Percentiles rank a stretch among this genome's conserved stretches.
phyloP scores from a whole-genome alignment of 2,888 invertebrate species.

The Microplitis deprimator region DNA sequence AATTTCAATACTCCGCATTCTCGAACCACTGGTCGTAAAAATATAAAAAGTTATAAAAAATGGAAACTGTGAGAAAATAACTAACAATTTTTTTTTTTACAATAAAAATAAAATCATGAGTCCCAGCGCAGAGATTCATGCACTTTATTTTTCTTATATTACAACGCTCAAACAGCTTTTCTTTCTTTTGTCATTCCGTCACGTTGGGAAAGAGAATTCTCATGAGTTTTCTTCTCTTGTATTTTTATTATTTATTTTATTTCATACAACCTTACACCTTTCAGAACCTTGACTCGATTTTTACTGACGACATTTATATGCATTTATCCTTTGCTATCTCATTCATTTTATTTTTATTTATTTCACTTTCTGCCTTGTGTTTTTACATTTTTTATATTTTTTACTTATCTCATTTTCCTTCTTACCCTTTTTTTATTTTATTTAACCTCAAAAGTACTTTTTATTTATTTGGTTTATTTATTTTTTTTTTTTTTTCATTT shows the following conservation, averaged over 20 bases:
- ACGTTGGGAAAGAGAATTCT: background rate
- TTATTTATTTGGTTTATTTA: background rate
- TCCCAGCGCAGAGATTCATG: background rate
- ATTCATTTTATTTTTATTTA: background rate
- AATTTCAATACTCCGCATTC: conserved; percentile 44
- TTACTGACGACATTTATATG: background rate
- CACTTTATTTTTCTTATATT: background rate
- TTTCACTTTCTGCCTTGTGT: background rate
- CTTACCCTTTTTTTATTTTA: background rate
- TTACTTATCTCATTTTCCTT: background rate
- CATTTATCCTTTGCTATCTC: background rate
- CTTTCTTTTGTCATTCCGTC: background rate
- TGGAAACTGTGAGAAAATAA: background rate
- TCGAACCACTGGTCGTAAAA: conserved; percentile 5
- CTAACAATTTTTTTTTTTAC: background rate
- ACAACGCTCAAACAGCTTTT: background rate
- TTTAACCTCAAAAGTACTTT: background rate
- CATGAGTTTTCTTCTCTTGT: background rate
- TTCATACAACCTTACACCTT: conserved; percentile 1
- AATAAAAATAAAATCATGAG: background rate
- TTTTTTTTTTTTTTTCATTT: conserved; percentile 4
- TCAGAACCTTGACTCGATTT: conserved; percentile 1
- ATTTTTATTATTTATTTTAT: conserved; percentile 6
- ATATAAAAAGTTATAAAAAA: background rate
- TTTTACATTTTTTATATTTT: background rate